Base-by-base conservation (phyloP, 2,797 vertebrate species). In the Carapus acus region DNA sequence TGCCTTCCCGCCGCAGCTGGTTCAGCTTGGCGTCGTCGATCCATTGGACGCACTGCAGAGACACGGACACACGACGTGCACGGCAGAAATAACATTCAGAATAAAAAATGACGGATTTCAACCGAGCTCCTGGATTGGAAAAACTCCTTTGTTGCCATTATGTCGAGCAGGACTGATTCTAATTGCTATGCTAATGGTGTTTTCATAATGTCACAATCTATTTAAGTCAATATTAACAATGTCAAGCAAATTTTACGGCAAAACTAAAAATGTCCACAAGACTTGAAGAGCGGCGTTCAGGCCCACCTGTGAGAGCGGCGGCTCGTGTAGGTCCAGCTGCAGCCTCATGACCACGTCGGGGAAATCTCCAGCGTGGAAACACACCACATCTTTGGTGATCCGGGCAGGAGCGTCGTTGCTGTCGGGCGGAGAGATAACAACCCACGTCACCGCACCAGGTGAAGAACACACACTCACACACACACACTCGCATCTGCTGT, bases 1-100 rank as follows among this genome's bases (percentile, higher is more conserved):
- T 96, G 54, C 96, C 96, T 84, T 98, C 96, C 59, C 96, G 91
- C 82, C 96, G 86, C 63, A 99, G 85, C 59, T 98, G 96, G 85
- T 99, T 99, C 43, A 99, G 92, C 81, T 99, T 99, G 69, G 96
- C 96, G 34, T 98, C 96, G 45, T 98, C 96, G 38, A 99, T 93
- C 96, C 96, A 99, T 72, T 99, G 84, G 0, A 85, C 82, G 29
- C 85, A 86, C 84, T 85, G 76, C 20, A 57, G 37, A 1, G 27
- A 64, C 19, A 65, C 19, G 24, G 54, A 56, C 49, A 55, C 38
- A 31, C 1, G 14, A 43, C 17, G 17, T 21, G 61, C 31, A 69
- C 9, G 0, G n/a, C n/a, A n/a, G n/a, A n/a, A n/a, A n/a, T n/a
- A n/a, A n/a, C n/a, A n/a, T n/a, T n/a, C n/a, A n/a, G n/a, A n/a